These are phyloP conservation scores for Threskiornis aethiopicus DNA, from an alignment of 2,797 vertebrate genomes.

Conservation along the genomic window DNA sequence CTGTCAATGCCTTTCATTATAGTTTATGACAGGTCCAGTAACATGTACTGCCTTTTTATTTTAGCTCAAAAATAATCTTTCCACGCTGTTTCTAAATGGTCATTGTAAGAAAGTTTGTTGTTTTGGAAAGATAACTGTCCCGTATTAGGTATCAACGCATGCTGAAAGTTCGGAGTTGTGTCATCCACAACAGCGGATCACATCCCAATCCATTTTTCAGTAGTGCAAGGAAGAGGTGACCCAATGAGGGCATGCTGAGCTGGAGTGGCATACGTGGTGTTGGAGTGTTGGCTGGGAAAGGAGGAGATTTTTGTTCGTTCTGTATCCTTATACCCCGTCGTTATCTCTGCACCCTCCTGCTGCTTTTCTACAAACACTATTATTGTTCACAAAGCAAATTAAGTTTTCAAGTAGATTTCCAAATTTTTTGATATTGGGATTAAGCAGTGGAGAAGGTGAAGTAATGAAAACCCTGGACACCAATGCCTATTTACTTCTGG, in stretches of 20 bases:
- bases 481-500: neutral
- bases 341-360: neutral
- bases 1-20: neutral
- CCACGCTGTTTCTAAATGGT: neutral
- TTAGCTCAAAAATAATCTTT: neutral
- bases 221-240: neutral
- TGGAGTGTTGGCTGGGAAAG: neutral
- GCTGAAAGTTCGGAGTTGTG: neutral
- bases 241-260: neutral
- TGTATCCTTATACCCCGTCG: accelerated
- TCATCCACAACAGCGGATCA: neutral
- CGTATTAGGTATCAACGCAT: neutral
- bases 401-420: neutral
- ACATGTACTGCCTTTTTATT: neutral
- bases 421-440: neutral
- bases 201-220: neutral
- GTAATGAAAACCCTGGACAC: neutral
- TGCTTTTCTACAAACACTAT: neutral
- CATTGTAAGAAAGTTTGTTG: neutral
- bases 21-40: neutral
- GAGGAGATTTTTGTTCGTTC: neutral
- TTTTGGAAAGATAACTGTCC: neutral
- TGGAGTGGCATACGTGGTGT: accelerated
- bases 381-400: neutral
- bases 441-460: neutral